Evolutionary conservation across 2,888 invertebrate species (phyloP), one percentile per base, ranked within the genome.

Genomic region (Linnaemya vulpina): DNA sequence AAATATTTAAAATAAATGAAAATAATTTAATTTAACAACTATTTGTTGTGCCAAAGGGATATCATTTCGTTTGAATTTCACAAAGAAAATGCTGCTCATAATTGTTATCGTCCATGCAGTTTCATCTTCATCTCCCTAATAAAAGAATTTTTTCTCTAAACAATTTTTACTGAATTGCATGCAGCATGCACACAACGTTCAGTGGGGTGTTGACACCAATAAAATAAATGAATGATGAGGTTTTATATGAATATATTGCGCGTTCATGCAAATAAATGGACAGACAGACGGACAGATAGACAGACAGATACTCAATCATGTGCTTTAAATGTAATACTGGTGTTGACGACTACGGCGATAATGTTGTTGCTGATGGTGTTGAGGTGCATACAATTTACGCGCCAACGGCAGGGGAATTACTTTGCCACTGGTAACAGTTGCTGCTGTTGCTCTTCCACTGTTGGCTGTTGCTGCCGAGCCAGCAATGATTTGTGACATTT

Each of bases 321-420:
- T 51, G 15, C 20, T 46, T 71, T 46, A 84, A 46, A 30, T 60
- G 15, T 60, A 63, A 63, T 43, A 49, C 86, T 88, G 68, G 15
- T 40, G 73, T 51, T 76, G 82, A 83, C 38, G 86, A 86, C 84
- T 83, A 10, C 17, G 78, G 35, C 58, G 76, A 68, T 62, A 75
- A 78, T 68, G 77, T 13, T 46, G 70, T 7, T 71, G 43, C 5
- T 55, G 51, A 15, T 73, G 68, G n/a, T 38, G 76, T n/a, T 78
- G 71, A 62, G 25, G 55, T 71, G 65, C n/a, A 25, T 73, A 51
- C 65, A 84, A 63, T 60, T 70, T 58, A 60, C 71, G 82, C n/a
- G 87, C 87, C 85, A 83, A 74, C 53, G 86, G 86, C 84, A 78
- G 55, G 8, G 83, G 83, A 35, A 62, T 73, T 63, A 11, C 46